phyloP scores from a whole-genome alignment of 2,888 invertebrate genomes.

The Scaptomyza caliginosa region DNA sequence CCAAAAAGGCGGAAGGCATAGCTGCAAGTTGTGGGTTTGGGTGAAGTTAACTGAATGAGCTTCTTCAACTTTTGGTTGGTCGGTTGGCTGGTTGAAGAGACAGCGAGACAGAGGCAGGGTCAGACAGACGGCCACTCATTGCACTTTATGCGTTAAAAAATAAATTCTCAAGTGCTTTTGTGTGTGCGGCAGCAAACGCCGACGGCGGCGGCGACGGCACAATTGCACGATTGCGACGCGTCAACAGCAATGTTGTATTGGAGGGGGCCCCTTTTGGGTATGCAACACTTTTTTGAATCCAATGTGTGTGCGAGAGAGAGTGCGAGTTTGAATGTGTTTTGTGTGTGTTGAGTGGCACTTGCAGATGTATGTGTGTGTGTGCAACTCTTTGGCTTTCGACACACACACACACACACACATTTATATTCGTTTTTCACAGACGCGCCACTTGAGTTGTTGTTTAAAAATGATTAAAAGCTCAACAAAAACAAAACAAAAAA shows the following conservation, averaged over 20 bases:
- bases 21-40: background rate
- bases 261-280: constrained; percentile 53
- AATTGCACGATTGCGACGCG: constrained; percentile 3
- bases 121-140: constrained; percentile 51
- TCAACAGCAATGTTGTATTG: constrained; percentile 4
- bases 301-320: constrained; percentile 12
- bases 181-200: constrained; percentile 41
- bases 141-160: constrained; percentile 65
- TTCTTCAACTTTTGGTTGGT: constrained; percentile 32
- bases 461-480: constrained; percentile 71
- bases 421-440: constrained; percentile 47
- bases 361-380: constrained; percentile 25
- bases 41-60: constrained; percentile 12
- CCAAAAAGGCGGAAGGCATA: background rate
- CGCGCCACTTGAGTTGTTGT: constrained; percentile 62
- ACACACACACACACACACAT: constrained; percentile 38
- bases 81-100: constrained; percentile 32
- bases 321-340: constrained; percentile 39
- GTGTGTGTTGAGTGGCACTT: constrained; percentile 66
- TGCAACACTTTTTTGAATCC: constrained; percentile 54
- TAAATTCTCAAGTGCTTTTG: constrained; percentile 67
- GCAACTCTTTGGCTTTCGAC: constrained; percentile 61
- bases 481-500: constrained; percentile 11
- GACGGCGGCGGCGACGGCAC: constrained; percentile 11
- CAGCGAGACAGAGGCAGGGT: background rate